Base-by-base conservation (phyloP, 1,140 invertebrate species). In the Hetaerina americana region DNA sequence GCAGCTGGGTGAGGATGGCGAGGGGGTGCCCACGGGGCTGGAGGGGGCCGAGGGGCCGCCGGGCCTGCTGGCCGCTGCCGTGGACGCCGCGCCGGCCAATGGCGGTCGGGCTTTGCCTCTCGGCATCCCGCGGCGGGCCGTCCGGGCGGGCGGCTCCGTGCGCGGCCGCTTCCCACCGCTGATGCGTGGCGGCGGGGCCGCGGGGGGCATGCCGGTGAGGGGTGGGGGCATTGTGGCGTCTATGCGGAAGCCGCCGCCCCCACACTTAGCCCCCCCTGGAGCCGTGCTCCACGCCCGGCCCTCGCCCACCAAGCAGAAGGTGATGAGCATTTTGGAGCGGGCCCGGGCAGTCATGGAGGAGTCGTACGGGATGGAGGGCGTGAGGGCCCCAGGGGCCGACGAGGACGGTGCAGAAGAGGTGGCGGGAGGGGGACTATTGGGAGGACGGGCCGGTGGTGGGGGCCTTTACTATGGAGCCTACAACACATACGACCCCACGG, bases 281-380 rank as follows among this genome's bases (percentile, higher is more conserved):
- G 74, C 75, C 24, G 27, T 71, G 10, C 69, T 74, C 2, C 28
- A 27, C 26, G 69, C 72, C 6, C 57, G 73, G 12, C 73, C 73
- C 25, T 66, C 72, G 5, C 75, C 75, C 18, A 84, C 86, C n/a
- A 91, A 92, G 80, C 87, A 87, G 68, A 92, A 92, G 80, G 90
- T 92, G 0, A 86, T 92, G 80, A 92, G 90, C 66, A 93, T 93
- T 75, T 82, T 93, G 73, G 92, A 93, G 80, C 85, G 90, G 70
- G 91, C 92, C 0, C 82, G 91, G 71, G 85, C 87, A 27, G 90
- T 91, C 15, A 92, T 93, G 88, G 90, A 92, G 78, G 87, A 90
- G 76, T 87, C 85, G 71, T 90, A 90, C 73, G 86, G 84, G 84
- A 24, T 72, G 18, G 73, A 75, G 29, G 74, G 40, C 2, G 40